These are phyloP conservation scores for Montipora sp. DNA, from an alignment of 64 coral and sea anemone genomes.

Conservation along the genomic window DNA sequence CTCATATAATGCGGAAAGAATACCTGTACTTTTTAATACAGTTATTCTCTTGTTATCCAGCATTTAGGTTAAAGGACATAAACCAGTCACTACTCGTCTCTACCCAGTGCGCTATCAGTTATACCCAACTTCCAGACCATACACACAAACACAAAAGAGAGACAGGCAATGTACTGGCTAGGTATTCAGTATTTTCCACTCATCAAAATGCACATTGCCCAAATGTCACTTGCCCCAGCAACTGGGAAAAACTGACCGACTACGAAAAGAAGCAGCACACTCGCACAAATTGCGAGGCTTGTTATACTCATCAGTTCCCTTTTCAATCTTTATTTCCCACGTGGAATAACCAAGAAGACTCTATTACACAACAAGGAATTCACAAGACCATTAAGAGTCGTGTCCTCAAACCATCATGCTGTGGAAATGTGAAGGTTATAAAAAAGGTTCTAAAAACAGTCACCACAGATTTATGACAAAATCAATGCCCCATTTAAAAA, in stretches of 20 bases:
- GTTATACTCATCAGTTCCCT: neutral
- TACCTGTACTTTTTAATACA: too few species aligned
- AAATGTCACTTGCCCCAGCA: neutral
- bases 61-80: too few species aligned
- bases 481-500: conserved; percentile 29
- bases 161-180: too few species aligned
- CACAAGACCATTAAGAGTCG: neutral
- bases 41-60: too few species aligned
- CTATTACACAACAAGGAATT: conserved; percentile 2
- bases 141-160: too few species aligned
- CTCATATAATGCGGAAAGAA: too few species aligned
- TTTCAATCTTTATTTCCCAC: conserved; percentile 28
- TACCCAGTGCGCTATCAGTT: too few species aligned
- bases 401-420: neutral
- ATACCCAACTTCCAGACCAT: too few species aligned
- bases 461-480: neutral
- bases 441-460: conserved; percentile 7
- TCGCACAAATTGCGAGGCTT: neutral
- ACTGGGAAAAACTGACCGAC: conserved; percentile 7
- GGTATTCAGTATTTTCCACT: too few species aligned
- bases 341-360: neutral
- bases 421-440: conserved; percentile 18
- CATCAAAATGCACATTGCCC: too few species aligned
- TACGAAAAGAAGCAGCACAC: conserved; percentile 19
- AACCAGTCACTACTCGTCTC: too few species aligned